These are phyloP conservation scores for Xiphophorus hellerii DNA, from an alignment of 2,113 vertebrate genomes.

Conservation along the genomic window DNA sequence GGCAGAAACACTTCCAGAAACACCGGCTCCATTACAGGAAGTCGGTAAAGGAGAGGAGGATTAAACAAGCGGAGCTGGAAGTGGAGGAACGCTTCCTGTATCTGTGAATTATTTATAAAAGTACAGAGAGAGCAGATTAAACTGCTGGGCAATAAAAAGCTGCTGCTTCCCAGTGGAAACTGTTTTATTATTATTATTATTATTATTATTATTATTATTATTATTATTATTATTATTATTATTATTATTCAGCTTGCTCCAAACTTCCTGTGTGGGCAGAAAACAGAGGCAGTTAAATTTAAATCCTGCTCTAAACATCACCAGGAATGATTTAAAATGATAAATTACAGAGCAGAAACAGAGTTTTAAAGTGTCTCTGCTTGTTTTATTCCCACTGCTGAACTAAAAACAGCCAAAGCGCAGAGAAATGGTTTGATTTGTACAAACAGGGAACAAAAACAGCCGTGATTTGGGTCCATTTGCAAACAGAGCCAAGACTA, in stretches of 20 bases:
- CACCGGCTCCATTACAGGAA: not conserved
- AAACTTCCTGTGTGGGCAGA: not conserved
- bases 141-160: no score
- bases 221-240: not conserved
- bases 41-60: not conserved
- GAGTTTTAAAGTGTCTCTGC: not conserved
- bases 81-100: not conserved
- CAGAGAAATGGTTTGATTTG: no score
- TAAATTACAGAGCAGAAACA: no score
- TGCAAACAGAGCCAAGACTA: no score
- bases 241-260: no score
- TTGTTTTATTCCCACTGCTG: not conserved
- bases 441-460: no score
- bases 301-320: not conserved
- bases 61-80: not conserved
- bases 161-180: not conserved
- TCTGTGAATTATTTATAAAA: conserved; percentile 29
- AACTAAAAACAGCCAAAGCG: no score
- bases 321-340: not conserved
- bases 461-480: no score
- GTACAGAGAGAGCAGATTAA: not conserved
- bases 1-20: not conserved
- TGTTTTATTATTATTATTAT: not conserved
- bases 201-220: no score
- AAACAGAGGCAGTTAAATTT: no score